Conservation (phyloP, 2,888 invertebrate genomes). For the Odontothrips loti region DNA sequence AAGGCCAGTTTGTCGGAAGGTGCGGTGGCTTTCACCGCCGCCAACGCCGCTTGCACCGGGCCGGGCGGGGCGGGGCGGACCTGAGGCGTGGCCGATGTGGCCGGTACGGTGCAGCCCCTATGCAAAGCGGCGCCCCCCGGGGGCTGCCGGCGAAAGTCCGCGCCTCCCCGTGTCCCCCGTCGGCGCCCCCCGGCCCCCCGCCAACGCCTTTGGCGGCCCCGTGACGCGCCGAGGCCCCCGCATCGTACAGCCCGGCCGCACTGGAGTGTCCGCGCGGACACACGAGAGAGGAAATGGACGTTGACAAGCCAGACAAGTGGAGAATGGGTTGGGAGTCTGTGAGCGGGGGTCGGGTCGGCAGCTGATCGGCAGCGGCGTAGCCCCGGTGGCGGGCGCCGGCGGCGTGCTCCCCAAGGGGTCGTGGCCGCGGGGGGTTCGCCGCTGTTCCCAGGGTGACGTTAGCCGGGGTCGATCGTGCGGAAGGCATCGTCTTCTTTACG, state of each 20-base stretch:
- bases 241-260: background rate
- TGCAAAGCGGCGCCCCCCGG: background rate
- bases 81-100: background rate
- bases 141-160: background rate
- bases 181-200: background rate
- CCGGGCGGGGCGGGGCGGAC: background rate
- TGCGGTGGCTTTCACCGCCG: background rate
- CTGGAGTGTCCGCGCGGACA: background rate
- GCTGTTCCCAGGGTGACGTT: too few species aligned
- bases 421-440: too few species aligned
- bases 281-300: conserved; percentile 7
- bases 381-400: background rate
- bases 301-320: conserved; percentile 9
- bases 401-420: too few species aligned
- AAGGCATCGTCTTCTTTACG: too few species aligned
- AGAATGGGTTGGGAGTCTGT: background rate
- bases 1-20: background rate
- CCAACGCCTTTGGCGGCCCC: background rate
- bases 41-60: background rate
- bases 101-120: background rate
- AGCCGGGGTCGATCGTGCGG: too few species aligned
- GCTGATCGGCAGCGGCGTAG: background rate
- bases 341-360: background rate
- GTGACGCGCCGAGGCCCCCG: background rate
- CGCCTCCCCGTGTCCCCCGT: too few species aligned